These are phyloP conservation scores for Aegotheles bennettii DNA, from an alignment of 2,113 vertebrate genomes.

Conservation along the genomic window DNA sequence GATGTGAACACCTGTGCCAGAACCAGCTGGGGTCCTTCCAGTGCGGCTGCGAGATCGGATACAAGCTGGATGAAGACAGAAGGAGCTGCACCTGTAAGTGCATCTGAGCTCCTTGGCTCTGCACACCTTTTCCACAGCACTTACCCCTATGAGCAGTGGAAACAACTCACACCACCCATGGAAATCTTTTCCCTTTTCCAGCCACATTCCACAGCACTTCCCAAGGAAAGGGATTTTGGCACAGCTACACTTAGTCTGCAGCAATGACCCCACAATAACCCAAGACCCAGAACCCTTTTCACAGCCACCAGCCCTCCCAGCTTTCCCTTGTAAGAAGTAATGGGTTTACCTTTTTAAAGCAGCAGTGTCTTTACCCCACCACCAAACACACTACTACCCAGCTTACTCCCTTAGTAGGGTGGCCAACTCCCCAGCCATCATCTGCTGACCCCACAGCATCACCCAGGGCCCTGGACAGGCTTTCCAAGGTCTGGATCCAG, in stretches of 20 bases:
- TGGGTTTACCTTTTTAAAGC: not conserved
- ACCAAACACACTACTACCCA: not conserved
- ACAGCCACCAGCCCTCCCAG: not conserved
- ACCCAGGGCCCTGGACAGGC: accelerated
- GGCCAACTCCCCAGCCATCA: not conserved
- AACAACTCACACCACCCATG: accelerated
- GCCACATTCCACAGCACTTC: not conserved
- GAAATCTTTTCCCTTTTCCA: not conserved
- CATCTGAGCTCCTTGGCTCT: accelerated
- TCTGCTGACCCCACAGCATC: accelerated
- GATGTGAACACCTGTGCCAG: slow-evolving; percentile 85
- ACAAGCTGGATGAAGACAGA: slow-evolving; percentile 81
- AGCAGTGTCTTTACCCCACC: not conserved
- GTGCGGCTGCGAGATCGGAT: slow-evolving; percentile 82
- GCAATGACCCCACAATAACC: accelerated
- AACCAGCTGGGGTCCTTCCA: slow-evolving; percentile 88
- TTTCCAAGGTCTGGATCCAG: not conserved
- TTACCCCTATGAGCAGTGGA: accelerated
- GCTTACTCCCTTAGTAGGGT: accelerated
- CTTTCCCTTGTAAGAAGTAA: not conserved
- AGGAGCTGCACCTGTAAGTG: slow-evolving; percentile 84
- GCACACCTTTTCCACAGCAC: not conserved
- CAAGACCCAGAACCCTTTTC: not conserved
- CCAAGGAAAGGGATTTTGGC: not conserved
- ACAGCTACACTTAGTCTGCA: not conserved